Base-by-base conservation (phyloP, 2,888 invertebrate genomes). In the Chesias legatella region DNA sequence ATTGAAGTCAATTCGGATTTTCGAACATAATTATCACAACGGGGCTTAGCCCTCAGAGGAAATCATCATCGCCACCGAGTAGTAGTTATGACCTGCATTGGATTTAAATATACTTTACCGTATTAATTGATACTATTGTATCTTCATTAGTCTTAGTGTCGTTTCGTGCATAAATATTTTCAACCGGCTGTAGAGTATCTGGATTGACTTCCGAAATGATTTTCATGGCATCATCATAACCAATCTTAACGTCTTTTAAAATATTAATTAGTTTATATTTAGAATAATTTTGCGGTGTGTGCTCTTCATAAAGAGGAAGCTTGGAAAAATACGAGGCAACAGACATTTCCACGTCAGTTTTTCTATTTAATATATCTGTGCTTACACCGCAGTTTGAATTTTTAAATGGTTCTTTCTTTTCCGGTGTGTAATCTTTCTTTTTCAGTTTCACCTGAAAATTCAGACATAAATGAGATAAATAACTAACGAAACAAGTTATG, bases 261-360 rank as follows among this genome's bases (percentile, higher is more conserved):
- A 88, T 79, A 44, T 82, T 74, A 11, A 88, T 82, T 7, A 85
- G 56, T 57, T 83, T 85, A 31, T 62, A 77, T 11, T 71, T 69
- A 1, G 80, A 69, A 53, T 62, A 80, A 40, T 65, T 69, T 22
- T 63, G 55, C 1, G 48, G 22, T 46, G 63, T 60, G 11, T 46
- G 43, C 1, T 54, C 52, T 1, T 29, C 23, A n/a, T 6, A 7
- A 9, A 11, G 13, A 2, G 13, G 13, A 37, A 55, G 43, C 47
- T 64, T 65, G 30, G 55, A 53, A 31, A 75, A 78, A 50, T 68
- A 75, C 30, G 66, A 60, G 9, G 67, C 71, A n/a, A 38, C 37
- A 6, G 36, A 40, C 10, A 47, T 50, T 6, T 50, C 52, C 1
- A 29, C 41, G 37, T 48, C 26, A 6, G 50, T 50, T 3, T 57